phyloP scores from a whole-genome alignment of 1,140 invertebrate genomes.

The Lerema accius region DNA sequence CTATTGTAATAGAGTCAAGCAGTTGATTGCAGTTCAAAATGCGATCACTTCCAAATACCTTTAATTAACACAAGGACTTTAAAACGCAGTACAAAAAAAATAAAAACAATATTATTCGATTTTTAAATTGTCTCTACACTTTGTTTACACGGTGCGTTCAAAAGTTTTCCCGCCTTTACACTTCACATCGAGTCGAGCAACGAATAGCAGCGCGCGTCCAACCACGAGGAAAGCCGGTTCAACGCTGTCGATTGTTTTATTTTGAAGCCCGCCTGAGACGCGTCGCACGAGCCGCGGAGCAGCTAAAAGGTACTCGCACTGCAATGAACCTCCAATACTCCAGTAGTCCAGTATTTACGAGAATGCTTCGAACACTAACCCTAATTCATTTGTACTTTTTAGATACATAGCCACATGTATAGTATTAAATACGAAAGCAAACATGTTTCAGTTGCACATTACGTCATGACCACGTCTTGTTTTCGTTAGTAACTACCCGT shows the following conservation, averaged over 20 bases:
- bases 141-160: slow-evolving; percentile 21
- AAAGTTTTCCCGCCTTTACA: slow-evolving; percentile 41
- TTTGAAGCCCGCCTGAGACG: slow-evolving; percentile 54
- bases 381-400: too few species aligned
- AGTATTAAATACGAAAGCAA: too few species aligned
- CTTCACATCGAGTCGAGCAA: slow-evolving; percentile 25
- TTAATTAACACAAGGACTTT: neutral
- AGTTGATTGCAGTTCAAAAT: slow-evolving; percentile 21
- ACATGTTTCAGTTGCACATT: too few species aligned
- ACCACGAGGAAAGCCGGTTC: slow-evolving; percentile 69
- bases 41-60: slow-evolving; percentile 4
- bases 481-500: too few species aligned
- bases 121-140: neutral
- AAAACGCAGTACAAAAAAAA: neutral
- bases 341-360: slow-evolving; percentile 43
- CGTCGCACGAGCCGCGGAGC: slow-evolving; percentile 29
- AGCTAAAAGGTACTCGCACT: slow-evolving; percentile 4
- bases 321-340: slow-evolving; percentile 34
- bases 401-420: too few species aligned
- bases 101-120: neutral
- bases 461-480: too few species aligned
- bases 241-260: slow-evolving; percentile 72
- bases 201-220: slow-evolving; percentile 54
- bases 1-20: slow-evolving; percentile 35
- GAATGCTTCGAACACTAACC: too few species aligned